phyloP scores from a whole-genome alignment of 2,888 invertebrate species.

The Odontomyia ornata region DNA sequence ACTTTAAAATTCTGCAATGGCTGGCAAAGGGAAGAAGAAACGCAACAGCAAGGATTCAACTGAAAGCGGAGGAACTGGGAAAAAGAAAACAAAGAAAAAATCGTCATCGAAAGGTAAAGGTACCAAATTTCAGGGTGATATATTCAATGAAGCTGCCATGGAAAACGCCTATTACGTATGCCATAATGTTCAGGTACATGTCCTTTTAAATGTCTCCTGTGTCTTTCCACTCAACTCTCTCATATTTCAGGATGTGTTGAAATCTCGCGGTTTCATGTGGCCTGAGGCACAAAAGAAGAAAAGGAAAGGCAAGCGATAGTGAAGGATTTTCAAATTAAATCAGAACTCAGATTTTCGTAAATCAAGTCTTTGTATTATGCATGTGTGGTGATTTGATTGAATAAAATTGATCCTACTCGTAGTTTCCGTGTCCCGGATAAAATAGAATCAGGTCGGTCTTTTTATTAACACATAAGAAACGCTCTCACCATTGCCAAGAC shows the following conservation, averaged over 20 bases:
- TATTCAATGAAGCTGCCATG: slow-evolving; percentile 90
- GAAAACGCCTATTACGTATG: slow-evolving; percentile 93
- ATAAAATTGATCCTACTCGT: background rate
- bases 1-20: slow-evolving; percentile 56
- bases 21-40: slow-evolving; percentile 67
- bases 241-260: slow-evolving; percentile 75
- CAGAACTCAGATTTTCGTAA: too few species aligned
- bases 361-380: background rate
- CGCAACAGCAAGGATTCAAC: slow-evolving; percentile 67
- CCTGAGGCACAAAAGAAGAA: slow-evolving; percentile 88
- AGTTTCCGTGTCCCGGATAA: background rate
- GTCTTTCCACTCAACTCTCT: background rate
- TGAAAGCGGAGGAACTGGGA: slow-evolving; percentile 59
- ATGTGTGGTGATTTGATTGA: background rate
- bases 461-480: background rate
- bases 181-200: slow-evolving; percentile 84
- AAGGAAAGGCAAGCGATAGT: slow-evolving; percentile 67
- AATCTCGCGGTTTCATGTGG: slow-evolving; percentile 88
- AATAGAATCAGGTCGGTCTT: background rate
- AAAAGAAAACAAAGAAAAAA: slow-evolving; percentile 62
- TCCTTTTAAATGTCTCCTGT: background rate
- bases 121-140: slow-evolving; percentile 80
- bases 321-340: too few species aligned
- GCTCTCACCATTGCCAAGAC: background rate
- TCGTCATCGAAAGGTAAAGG: slow-evolving; percentile 64